Evolutionary conservation across 2,888 invertebrate genomes (phyloP).

Genomic region (Thymelicus sylvestris): DNA sequence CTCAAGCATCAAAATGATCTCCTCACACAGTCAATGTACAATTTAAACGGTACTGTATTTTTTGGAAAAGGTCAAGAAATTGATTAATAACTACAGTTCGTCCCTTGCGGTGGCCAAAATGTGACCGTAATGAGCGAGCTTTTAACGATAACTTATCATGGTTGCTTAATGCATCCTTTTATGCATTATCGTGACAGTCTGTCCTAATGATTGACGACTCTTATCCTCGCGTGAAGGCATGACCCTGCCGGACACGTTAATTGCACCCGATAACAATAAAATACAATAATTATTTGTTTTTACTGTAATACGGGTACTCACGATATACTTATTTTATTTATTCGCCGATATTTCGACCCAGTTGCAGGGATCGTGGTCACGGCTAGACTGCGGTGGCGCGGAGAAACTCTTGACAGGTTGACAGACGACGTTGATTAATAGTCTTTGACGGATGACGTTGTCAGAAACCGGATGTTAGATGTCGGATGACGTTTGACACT

Average conservation of each 20-base stretch:
- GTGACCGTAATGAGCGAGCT: constrained; percentile 5
- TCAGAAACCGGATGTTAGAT: no score
- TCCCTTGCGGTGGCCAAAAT: neutral
- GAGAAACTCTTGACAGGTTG: no score
- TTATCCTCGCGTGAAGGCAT: constrained; percentile 1
- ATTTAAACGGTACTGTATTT: neutral
- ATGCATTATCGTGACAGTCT: constrained; percentile 6
- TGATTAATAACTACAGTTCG: neutral
- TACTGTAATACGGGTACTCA: no score
- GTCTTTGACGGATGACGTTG: no score
- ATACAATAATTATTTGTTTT: neutral
- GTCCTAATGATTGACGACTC: constrained; percentile 15
- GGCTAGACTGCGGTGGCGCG: no score
- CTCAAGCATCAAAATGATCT: no score
- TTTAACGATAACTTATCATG: constrained; percentile 7
- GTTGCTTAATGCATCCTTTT: constrained; percentile 11
- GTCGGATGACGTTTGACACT: no score
- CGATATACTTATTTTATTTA: no score
- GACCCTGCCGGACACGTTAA: constrained; percentile 4
- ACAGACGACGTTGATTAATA: no score
- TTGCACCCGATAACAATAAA: neutral
- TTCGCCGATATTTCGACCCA: no score
- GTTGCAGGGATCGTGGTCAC: no score
- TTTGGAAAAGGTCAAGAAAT: neutral
- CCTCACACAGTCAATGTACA: no score